A percentile compares a stretch with the other conserved stretches of the same genome.
Evolutionary conservation across 2,113 vertebrate genomes (phyloP).

Genomic region (Gasterosteus aculeatus): DNA sequence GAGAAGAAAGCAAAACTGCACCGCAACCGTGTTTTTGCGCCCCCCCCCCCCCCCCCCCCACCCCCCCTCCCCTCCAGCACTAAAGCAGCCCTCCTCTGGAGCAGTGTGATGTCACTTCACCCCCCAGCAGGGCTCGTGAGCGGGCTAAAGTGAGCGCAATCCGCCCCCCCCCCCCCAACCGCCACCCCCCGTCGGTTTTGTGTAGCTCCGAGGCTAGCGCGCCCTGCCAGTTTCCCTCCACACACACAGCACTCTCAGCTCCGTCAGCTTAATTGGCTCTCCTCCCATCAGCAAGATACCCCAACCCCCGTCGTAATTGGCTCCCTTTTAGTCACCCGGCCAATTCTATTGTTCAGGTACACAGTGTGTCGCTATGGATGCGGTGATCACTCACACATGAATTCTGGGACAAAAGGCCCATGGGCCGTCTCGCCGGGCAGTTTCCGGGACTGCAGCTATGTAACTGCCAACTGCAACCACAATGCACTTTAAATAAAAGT

Average conservation of each 20-base stretch:
- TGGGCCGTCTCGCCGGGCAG: slow-evolving; percentile 49
- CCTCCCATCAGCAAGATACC: slow-evolving; percentile 76
- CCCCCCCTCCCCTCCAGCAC: background rate
- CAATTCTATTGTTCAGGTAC: slow-evolving; percentile 78
- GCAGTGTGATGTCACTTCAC: slow-evolving; percentile 63
- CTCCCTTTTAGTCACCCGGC: slow-evolving; percentile 71
- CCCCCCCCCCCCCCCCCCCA: background rate
- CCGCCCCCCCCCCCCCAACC: slow-evolving; percentile 30
- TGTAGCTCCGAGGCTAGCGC: slow-evolving; percentile 54
- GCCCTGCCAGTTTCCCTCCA: slow-evolving; percentile 58
- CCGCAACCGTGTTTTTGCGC: slow-evolving; percentile 6
- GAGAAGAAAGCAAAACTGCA: slow-evolving; percentile 6
- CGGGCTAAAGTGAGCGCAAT: slow-evolving; percentile 51
- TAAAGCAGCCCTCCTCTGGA: slow-evolving; percentile 39
- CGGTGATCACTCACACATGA: slow-evolving; percentile 60
- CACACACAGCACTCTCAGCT: slow-evolving; percentile 65
- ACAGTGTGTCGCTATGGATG: slow-evolving; percentile 76
- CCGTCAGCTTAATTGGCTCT: slow-evolving; percentile 81
- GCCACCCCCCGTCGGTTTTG: slow-evolving; percentile 45
- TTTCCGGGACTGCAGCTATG: slow-evolving; percentile 43
- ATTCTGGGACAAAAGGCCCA: slow-evolving; percentile 70
- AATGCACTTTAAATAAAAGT: slow-evolving; percentile 26
- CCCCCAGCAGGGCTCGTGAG: slow-evolving; percentile 52
- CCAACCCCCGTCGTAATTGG: slow-evolving; percentile 76
- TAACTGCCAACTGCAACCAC: slow-evolving; percentile 59